phyloP scores from a whole-genome alignment of 1,140 invertebrate species.

The Holcopasites calliopsidis region DNA sequence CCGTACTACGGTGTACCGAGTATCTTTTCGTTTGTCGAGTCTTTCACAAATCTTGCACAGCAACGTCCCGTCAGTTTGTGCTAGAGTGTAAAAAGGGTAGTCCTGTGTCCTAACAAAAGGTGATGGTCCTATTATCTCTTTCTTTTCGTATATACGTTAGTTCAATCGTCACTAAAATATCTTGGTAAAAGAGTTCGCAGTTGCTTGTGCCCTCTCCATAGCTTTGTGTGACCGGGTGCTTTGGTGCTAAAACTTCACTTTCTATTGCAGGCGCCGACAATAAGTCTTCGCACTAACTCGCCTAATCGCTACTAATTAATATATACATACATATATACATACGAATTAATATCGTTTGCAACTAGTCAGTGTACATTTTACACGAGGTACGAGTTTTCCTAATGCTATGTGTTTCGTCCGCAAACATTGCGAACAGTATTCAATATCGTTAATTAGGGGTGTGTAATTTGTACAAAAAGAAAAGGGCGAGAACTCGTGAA shows the following conservation, averaged over 20 bases:
- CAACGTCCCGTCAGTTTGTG: conserved; percentile 26
- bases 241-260: conserved; percentile 77
- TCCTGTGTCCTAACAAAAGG: conserved; percentile 23
- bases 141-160: neutral
- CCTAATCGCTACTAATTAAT: conserved; percentile 77
- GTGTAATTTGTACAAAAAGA: conserved; percentile 40
- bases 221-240: conserved; percentile 56
- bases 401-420: conserved; percentile 65
- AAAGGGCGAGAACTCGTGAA: conserved; percentile 3
- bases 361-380: conserved; percentile 72
- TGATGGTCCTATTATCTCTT: conserved; percentile 7
- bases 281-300: conserved; percentile 79
- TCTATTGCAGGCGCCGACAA: conserved; percentile 82
- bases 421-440: conserved; percentile 57
- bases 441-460: conserved; percentile 64
- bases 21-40: conserved; percentile 19
- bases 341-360: conserved; percentile 69
- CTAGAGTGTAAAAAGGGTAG: neutral
- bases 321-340: conserved; percentile 47
- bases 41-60: conserved; percentile 33
- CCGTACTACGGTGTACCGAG: conserved; percentile 1
- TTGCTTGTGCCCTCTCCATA: conserved; percentile 45
- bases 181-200: conserved; percentile 23
- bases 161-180: neutral
- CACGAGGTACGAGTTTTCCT: conserved; percentile 65